Percentiles rank a stretch among this genome's conserved stretches.
Conservation (phyloP, 2,888 invertebrate species). For the Hirtodrosophila histrioides region DNA sequence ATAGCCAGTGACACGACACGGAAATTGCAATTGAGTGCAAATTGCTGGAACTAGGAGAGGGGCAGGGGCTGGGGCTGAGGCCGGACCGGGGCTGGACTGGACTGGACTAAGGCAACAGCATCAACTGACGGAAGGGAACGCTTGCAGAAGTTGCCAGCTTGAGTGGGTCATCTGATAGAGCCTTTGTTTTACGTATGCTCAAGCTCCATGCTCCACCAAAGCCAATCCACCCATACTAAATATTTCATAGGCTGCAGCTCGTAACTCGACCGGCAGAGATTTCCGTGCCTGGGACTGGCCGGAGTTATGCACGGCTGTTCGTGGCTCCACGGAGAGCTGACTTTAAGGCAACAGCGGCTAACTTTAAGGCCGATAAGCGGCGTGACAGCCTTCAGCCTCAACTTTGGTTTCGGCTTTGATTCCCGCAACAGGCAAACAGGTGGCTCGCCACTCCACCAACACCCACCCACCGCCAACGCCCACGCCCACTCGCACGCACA, state of each 20-base stretch:
- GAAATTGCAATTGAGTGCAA: conserved; percentile 77
- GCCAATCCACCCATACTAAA: conserved; percentile 39
- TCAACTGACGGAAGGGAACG: conserved; percentile 7
- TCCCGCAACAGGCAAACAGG: conserved; percentile 40
- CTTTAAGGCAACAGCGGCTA: conserved; percentile 32
- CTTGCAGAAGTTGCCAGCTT: conserved; percentile 14
- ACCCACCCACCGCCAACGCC: no score
- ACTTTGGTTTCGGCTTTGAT: conserved; percentile 15
- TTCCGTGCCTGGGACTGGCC: conserved; percentile 39
- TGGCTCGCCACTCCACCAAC: conserved; percentile 7
- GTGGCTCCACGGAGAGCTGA: conserved; percentile 16
- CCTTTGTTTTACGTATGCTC: conserved; percentile 19
- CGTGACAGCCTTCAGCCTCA: conserved; percentile 19
- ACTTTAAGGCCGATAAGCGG: conserved; percentile 24
- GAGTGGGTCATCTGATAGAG: conserved; percentile 30
- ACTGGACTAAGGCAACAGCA: neutral
- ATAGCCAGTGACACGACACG: conserved; percentile 49
- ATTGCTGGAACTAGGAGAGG: conserved; percentile 45
- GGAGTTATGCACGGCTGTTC: conserved; percentile 13
- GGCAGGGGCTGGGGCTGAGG: conserved; percentile 2
- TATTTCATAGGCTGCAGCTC: conserved; percentile 62
- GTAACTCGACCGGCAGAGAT: conserved; percentile 41
- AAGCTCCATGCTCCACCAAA: neutral
- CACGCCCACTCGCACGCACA: conserved; percentile 19
- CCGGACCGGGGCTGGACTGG: neutral